Conservation (phyloP, 30 jellyfish, hydroid and myxozoan species). For the Hydractinia symbiolongicarpus region DNA sequence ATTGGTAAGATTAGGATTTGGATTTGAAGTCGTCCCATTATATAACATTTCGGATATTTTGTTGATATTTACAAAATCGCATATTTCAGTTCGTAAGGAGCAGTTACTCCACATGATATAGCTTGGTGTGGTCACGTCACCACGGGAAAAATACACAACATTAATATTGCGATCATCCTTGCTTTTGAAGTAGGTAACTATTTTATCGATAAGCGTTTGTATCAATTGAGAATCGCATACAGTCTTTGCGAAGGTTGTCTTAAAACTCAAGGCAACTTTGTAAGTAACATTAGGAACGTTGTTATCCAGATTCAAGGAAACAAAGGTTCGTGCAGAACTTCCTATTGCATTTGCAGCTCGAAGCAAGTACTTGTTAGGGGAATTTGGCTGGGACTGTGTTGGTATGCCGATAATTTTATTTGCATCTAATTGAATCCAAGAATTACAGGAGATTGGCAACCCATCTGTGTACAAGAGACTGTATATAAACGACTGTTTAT, state of each 20-base stretch:
- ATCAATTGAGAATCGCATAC: slow-evolving; percentile 12
- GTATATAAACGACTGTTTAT: neutral
- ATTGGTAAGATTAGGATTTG: neutral
- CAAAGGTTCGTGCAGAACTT: neutral
- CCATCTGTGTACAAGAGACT: slow-evolving; percentile 24
- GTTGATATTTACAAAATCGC: slow-evolving; percentile 14
- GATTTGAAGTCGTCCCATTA: neutral
- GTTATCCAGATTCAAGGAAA: neutral
- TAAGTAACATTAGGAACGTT: neutral
- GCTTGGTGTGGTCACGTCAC: neutral
- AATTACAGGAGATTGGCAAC: neutral
- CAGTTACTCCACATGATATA: slow-evolving; percentile 15
- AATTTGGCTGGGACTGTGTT: neutral
- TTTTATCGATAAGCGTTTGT: neutral
- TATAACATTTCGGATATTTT: slow-evolving; percentile 10
- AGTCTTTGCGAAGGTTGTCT: slow-evolving; percentile 4
- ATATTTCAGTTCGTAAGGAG: slow-evolving; percentile 20
- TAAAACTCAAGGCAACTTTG: slow-evolving; percentile 3
- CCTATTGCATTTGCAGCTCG: slow-evolving; percentile 9
- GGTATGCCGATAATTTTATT: slow-evolving; percentile 6
- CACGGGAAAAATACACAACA: slow-evolving; percentile 4
- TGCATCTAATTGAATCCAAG: slow-evolving; percentile 32
- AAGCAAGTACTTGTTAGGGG: slow-evolving; percentile 11
- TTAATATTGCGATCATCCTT: neutral
- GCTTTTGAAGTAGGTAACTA: neutral